Conservation (phyloP, 2,797 vertebrate genomes). For the Malacoraja senta region DNA sequence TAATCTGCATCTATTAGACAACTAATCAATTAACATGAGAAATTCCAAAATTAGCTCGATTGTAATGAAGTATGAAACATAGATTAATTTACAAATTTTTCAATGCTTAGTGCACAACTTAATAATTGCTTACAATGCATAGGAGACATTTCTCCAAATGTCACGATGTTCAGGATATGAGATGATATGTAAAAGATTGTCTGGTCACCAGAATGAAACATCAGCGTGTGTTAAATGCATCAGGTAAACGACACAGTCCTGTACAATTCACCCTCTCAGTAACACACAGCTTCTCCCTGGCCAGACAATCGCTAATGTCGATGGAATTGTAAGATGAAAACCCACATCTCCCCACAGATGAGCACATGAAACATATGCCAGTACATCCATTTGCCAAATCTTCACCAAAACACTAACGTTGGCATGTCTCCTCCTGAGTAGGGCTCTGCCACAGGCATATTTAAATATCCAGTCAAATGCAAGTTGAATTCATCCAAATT, state of each 20-base stretch:
- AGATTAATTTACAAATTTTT: conserved; percentile 68
- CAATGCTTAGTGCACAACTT: conserved; percentile 68
- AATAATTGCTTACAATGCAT: conserved; percentile 44
- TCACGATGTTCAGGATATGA: conserved; percentile 9
- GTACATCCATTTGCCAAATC: conserved; percentile 11
- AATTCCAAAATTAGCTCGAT: conserved; percentile 74
- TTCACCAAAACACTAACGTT: not conserved
- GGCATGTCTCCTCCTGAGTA: not conserved
- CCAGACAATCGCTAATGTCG: not conserved
- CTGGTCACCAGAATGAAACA: conserved; percentile 5
- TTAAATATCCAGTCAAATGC: conserved; percentile 30
- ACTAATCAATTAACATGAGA: conserved; percentile 75
- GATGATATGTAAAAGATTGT: conserved; percentile 24
- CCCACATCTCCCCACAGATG: not conserved
- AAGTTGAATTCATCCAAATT: conserved; percentile 35
- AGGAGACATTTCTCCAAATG: conserved; percentile 24
- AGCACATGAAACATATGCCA: not conserved
- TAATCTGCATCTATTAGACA: conserved; percentile 64
- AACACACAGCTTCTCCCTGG: not conserved
- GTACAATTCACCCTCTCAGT: conserved; percentile 20
- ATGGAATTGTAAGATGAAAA: not conserved
- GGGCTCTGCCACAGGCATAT: conserved; percentile 5
- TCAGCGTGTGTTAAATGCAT: not conserved
- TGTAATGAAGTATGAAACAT: conserved; percentile 78
- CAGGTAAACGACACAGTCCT: not conserved